phyloP scores from a whole-genome alignment of 35 echinoderm and acorn worm genomes.

The Lytechinus pictus region DNA sequence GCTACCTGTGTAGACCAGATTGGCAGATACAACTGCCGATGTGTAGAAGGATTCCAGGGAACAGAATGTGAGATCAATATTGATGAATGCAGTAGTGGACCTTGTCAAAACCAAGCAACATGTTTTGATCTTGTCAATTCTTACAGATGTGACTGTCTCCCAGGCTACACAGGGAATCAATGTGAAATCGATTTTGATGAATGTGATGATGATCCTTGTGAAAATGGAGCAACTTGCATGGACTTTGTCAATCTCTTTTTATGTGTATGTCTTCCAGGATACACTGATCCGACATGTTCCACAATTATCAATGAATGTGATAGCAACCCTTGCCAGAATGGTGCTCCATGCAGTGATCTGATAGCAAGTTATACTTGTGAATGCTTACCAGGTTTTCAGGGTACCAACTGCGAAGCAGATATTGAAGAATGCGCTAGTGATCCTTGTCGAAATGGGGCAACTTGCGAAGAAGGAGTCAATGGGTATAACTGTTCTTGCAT shows the following conservation, averaged over 20 bases:
- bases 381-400: constrained; percentile 57
- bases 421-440: constrained; percentile 68
- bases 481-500: constrained; percentile 56
- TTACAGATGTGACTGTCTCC: constrained; percentile 43
- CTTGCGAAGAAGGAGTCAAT: constrained; percentile 51
- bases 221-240: constrained; percentile 54
- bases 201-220: constrained; percentile 53
- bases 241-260: constrained; percentile 42
- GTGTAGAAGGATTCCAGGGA: constrained; percentile 57
- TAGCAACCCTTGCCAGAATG: constrained; percentile 65
- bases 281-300: constrained; percentile 51
- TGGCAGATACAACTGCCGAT: constrained; percentile 52
- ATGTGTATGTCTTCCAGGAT: constrained; percentile 54
- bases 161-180: constrained; percentile 14
- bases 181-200: constrained; percentile 55
- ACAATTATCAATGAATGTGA: constrained; percentile 59
- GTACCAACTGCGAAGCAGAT: constrained; percentile 61
- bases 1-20: constrained; percentile 56
- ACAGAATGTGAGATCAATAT: constrained; percentile 54
- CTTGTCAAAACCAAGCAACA: constrained; percentile 48
- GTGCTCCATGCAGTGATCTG: constrained; percentile 54
- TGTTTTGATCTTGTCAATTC: constrained; percentile 58
- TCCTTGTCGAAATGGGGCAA: constrained; percentile 60
- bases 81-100: constrained; percentile 61
- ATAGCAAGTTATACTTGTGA: constrained; percentile 46